Percentiles rank a stretch among this genome's conserved stretches.
Conservation (phyloP, 2,113 vertebrate genomes). For the Psilopsiagon aurifrons region DNA sequence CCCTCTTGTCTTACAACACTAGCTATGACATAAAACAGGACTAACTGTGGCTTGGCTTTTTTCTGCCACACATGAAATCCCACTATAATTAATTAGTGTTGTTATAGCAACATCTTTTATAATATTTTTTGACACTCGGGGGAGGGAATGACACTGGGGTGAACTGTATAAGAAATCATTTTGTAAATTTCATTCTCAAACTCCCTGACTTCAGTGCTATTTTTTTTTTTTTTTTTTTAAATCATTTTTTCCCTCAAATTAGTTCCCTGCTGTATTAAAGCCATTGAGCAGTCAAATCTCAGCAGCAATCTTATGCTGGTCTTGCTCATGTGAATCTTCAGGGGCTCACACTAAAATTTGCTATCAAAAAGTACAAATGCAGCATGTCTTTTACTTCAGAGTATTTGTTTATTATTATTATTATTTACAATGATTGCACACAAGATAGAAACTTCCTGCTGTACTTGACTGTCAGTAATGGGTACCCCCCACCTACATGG, state of each 20-base stretch:
- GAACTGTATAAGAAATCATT: conserved; percentile 26
- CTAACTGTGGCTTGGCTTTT: conserved; percentile 21
- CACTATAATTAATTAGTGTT: conserved; percentile 72
- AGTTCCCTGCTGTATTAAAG: not conserved
- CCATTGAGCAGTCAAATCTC: conserved; percentile 32
- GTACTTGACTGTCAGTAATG: not conserved
- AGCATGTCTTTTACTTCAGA: not conserved
- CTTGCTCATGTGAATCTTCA: conserved; percentile 17
- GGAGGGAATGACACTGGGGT: not conserved
- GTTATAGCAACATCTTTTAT: conserved; percentile 68
- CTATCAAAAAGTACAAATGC: not conserved
- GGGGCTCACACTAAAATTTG: not conserved
- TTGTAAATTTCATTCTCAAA: conserved; percentile 29
- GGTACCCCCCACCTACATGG: not conserved
- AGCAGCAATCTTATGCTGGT: not conserved
- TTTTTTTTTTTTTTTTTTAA: not conserved
- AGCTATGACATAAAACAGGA: conserved; percentile 32
- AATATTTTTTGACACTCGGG: conserved; percentile 39
- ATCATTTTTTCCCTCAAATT: not conserved
- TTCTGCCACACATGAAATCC: conserved; percentile 50
- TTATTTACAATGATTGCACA: not conserved
- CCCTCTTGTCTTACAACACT: conserved; percentile 23
- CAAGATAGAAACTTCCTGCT: not conserved
- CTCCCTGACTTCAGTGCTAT: not conserved
- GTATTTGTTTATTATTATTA: not conserved